phyloP scores from a whole-genome alignment of 1,140 invertebrate genomes.

The Ceratitis capitata region DNA sequence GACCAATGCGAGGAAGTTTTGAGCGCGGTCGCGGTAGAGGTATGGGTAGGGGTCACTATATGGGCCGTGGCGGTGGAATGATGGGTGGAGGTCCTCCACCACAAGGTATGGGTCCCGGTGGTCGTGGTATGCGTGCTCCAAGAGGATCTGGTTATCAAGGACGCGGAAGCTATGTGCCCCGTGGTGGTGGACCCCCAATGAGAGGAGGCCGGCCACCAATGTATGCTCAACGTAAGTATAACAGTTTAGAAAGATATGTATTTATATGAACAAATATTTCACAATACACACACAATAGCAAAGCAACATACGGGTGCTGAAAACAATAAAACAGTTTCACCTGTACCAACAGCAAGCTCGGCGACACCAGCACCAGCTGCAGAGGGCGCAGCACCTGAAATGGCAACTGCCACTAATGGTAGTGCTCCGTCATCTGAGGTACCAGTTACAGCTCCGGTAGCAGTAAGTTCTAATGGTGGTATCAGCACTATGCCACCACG shows the following conservation, averaged over 20 bases:
- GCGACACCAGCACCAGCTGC: conserved; percentile 42
- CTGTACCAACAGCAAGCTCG: conserved; percentile 52
- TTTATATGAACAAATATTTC: background rate
- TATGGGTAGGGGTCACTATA: conserved; percentile 59
- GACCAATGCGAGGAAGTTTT: conserved; percentile 60
- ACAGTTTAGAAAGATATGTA: background rate
- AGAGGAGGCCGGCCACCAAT: conserved; percentile 58
- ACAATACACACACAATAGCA: conserved; percentile 50
- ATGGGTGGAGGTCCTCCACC: conserved; percentile 35
- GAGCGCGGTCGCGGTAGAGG: conserved; percentile 60
- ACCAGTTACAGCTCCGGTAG: conserved; percentile 45
- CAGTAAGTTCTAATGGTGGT: conserved; percentile 47
- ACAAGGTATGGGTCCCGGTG: conserved; percentile 57
- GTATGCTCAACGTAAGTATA: conserved; percentile 58
- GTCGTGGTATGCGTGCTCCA: conserved; percentile 56
- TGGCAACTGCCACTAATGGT: conserved; percentile 4
- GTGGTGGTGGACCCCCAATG: conserved; percentile 51
- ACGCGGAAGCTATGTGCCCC: conserved; percentile 58
- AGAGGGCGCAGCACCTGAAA: conserved; percentile 10
- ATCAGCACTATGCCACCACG: conserved; percentile 50
- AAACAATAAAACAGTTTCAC: conserved; percentile 62
- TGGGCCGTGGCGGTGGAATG: conserved; percentile 48
- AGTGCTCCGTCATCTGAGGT: conserved; percentile 24
- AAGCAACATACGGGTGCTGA: conserved; percentile 63
- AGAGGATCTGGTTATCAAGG: conserved; percentile 55